Base-by-base conservation (phyloP, 2,797 vertebrate genomes). In the Gadopsis bispinosus region DNA sequence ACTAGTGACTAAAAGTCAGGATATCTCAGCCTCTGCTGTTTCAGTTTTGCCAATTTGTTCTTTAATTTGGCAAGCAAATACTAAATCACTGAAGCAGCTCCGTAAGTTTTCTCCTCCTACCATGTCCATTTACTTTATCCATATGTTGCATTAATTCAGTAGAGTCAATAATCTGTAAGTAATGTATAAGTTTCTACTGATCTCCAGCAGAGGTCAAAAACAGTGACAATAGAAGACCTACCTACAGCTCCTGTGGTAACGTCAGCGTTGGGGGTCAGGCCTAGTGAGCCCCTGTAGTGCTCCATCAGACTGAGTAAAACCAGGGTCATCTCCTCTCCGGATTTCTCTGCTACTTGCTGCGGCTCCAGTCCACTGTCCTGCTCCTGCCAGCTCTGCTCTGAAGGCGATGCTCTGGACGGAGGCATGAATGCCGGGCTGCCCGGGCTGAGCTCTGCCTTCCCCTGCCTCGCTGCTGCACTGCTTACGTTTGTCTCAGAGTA, bases 231-330 rank as follows among this genome's bases (percentile, higher is more conserved):
- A 19, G n/a, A 63, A 37, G 19, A 26, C 93, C 56, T 89, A 95
- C 95, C 94, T 60, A 91, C 89, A 33, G 92, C 87, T 88, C 90
- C 90, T 3, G 87, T 81, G 14, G 89, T 85, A 0, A 88, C 58
- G 45, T 94, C 92, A 19, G 77, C 73, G 75, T 67, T 88, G 37
- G 83, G 84, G 31, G 37, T 86, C 37, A 93, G 86, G 29, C 89
- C 91, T 6, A 93, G 47, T 1, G 87, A 85, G 67, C 74, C 78
- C 73, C 89, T 79, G 71, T 94, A 92, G 53, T 91, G 93, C 76
- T 94, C 92, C 86, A 94, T 91, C 74, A 94, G 88, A 63, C 91
- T 91, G 45, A 91, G 69, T 22, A 95, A 75, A 33, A 91, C 89
- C 83, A 91, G 83, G 22, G 75, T 88, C 82, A 91, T 87, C 86